phyloP scores from a whole-genome alignment of 2,888 invertebrate genomes.

The Bombyx huttoni region DNA sequence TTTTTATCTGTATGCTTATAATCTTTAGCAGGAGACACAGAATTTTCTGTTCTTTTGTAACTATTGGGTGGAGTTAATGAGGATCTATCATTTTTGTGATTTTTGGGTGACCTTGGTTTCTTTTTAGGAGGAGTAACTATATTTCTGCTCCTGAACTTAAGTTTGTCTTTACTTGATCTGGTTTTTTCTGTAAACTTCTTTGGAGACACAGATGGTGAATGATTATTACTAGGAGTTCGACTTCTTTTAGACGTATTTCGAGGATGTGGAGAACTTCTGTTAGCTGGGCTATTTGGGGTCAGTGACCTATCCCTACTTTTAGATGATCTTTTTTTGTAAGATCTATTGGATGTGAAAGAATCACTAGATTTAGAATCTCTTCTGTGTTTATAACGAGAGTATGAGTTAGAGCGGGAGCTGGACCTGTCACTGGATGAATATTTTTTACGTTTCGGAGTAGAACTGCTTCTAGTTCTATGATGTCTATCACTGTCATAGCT shows the following conservation, averaged over 20 bases:
- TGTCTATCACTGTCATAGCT: conserved; percentile 30
- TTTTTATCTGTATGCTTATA: conserved; percentile 30
- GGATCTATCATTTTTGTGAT: conserved; percentile 24
- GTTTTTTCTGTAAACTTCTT: conserved; percentile 15
- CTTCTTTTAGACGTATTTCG: conserved; percentile 22
- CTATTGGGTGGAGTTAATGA: conserved; percentile 35
- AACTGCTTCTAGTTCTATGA: conserved; percentile 35
- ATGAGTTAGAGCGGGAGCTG: conserved; percentile 41
- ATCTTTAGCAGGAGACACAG: conserved; percentile 28
- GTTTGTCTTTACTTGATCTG: conserved; percentile 12
- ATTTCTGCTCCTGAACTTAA: conserved; percentile 27
- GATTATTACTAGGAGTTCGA: conserved; percentile 19
- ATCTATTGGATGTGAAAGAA: conserved; percentile 40
- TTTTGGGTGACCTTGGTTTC: conserved; percentile 22
- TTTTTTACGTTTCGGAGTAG: conserved; percentile 27
- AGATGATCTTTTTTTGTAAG: conserved; percentile 28
- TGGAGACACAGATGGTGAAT: conserved; percentile 25
- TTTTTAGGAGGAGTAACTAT: conserved; percentile 21
- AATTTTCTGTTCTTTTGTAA: conserved; percentile 25
- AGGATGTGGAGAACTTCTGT: conserved; percentile 23
- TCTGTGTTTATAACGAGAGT: conserved; percentile 28
- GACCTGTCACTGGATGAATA: conserved; percentile 53
- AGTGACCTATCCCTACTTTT: conserved; percentile 23
- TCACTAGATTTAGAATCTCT: conserved; percentile 32
- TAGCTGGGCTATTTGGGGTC: conserved; percentile 28